These are phyloP conservation scores for Lepidochrysops patricia DNA, from an alignment of 2,888 invertebrate species.

Conservation along the genomic window DNA sequence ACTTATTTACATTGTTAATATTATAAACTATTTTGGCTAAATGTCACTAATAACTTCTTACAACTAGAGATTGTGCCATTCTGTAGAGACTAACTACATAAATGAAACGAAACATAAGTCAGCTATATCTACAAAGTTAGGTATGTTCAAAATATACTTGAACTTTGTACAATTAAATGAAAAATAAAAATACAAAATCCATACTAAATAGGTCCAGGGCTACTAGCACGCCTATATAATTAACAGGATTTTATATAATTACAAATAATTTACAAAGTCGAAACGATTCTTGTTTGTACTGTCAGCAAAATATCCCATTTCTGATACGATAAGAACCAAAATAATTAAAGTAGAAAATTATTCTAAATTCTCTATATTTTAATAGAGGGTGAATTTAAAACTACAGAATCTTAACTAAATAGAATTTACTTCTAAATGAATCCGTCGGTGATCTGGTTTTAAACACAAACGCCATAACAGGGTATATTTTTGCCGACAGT, in stretches of 20 bases:
- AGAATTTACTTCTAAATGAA: not conserved
- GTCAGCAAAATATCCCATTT: not conserved
- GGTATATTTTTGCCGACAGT: not conserved
- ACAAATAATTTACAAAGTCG: not conserved
- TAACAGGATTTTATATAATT: constrained; percentile 5
- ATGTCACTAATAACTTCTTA: constrained; percentile 67
- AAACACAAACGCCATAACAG: not conserved
- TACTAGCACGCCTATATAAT: not conserved
- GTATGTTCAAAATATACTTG: constrained; percentile 4
- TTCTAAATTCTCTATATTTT: no score
- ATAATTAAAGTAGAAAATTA: not conserved
- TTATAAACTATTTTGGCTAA: constrained; percentile 71
- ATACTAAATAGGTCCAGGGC: constrained; percentile 3
- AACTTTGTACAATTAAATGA: constrained; percentile 11
- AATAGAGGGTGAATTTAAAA: no score
- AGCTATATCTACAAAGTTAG: constrained; percentile 33
- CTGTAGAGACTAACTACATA: constrained; percentile 22
- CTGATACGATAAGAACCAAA: not conserved
- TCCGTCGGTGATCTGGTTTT: not conserved
- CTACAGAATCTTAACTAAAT: not conserved
- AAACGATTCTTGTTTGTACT: not conserved
- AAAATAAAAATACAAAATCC: constrained; percentile 9
- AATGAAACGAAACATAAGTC: constrained; percentile 31
- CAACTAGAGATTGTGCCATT: constrained; percentile 63
- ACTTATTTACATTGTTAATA: constrained; percentile 63